Evolutionary conservation across 2,113 vertebrate genomes (phyloP).

Genomic region (Pelvicachromis taeniatus): DNA sequence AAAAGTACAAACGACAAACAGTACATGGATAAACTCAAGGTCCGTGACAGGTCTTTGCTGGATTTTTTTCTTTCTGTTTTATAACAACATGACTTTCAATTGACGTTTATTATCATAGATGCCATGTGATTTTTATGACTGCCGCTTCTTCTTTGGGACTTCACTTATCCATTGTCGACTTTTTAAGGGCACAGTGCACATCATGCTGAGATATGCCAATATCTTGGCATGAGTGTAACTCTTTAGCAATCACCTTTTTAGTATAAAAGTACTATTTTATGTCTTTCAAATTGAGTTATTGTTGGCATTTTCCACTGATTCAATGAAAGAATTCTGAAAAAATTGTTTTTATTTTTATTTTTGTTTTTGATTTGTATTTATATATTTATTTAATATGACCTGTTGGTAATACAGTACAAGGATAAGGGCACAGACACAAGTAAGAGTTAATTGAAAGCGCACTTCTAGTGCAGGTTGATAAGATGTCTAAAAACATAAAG

Average conservation of each 20-base stretch:
- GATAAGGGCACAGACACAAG: no score
- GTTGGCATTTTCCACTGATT: not conserved
- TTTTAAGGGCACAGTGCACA: not conserved
- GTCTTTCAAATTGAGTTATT: not conserved
- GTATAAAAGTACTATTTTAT: not conserved
- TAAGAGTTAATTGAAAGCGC: not conserved
- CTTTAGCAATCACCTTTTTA: not conserved
- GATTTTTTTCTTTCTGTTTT: not conserved
- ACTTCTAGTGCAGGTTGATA: not conserved
- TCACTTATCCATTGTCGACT: not conserved
- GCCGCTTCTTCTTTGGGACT: not conserved
- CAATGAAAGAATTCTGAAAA: rapidly evolving
- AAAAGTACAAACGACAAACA: no score
- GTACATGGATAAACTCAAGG: no score
- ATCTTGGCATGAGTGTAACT: not conserved
- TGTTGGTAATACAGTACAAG: not conserved
- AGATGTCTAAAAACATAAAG: no score
- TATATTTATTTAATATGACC: not conserved
- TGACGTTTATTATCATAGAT: not conserved
- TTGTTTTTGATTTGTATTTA: not conserved
- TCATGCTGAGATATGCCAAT: rapidly evolving
- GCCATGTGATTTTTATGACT: rapidly evolving
- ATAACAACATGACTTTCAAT: no score
- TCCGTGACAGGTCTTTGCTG: no score
- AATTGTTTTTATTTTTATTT: rapidly evolving